These are phyloP conservation scores for Pollenia labialis DNA, from an alignment of 2,888 invertebrate genomes.

Conservation along the genomic window DNA sequence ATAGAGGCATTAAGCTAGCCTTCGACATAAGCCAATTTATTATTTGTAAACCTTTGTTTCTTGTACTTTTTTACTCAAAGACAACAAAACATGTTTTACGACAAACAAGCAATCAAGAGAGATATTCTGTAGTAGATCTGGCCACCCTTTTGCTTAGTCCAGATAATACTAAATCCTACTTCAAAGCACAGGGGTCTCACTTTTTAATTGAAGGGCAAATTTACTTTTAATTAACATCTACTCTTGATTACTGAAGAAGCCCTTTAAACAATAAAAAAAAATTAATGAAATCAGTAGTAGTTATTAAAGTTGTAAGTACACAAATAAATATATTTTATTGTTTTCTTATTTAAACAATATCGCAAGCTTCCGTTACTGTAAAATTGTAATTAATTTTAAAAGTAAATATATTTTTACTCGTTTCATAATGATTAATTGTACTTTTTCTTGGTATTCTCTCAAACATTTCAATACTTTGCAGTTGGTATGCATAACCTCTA, in stretches of 20 bases:
- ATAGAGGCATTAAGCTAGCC: too few relatives aligned
- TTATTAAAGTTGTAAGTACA: background rate
- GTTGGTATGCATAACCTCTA: background rate
- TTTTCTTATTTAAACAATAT: conserved; percentile 21
- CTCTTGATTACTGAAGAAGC: conserved; percentile 35
- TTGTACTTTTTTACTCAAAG: too few relatives aligned
- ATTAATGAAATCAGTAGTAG: background rate
- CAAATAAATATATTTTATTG: conserved; percentile 27
- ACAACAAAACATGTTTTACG: too few relatives aligned
- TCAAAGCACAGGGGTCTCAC: too few relatives aligned
- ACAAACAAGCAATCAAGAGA: too few relatives aligned
- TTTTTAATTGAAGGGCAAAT: conserved; percentile 29
- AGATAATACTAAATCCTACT: background rate
- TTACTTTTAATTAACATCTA: background rate
- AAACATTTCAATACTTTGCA: background rate
- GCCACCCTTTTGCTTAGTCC: background rate
- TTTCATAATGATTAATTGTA: conserved; percentile 11
- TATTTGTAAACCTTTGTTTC: too few relatives aligned
- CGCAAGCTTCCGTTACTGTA: conserved; percentile 12
- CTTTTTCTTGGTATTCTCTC: background rate
- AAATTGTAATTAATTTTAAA: conserved; percentile 36
- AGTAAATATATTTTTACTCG: background rate
- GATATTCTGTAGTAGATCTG: background rate
- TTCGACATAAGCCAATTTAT: too few relatives aligned
- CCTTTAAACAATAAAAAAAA: background rate